Conservation (phyloP, 2,797 vertebrate species). For the Triplophysa yarkandensis region DNA sequence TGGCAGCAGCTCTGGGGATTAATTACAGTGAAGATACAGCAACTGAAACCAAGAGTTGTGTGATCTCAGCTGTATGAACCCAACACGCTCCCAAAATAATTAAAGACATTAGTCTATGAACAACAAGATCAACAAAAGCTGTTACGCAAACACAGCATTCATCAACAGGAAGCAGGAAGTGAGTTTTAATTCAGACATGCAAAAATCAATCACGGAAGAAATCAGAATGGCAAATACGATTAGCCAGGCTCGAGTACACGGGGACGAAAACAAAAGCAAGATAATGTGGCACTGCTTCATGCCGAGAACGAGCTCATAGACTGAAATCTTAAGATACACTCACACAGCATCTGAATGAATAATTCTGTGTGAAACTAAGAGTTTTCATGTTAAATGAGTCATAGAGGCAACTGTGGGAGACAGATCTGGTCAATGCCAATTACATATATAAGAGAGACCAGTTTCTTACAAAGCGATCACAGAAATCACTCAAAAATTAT, state of each 20-base stretch:
- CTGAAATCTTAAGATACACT: constrained; percentile 34
- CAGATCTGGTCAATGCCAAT: constrained; percentile 38
- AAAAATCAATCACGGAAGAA: constrained; percentile 70
- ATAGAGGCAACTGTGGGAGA: constrained; percentile 37
- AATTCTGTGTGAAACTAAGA: constrained; percentile 36
- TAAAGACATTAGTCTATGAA: constrained; percentile 65
- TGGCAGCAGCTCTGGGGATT: constrained; percentile 39
- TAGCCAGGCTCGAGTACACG: constrained; percentile 65
- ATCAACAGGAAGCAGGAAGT: constrained; percentile 55
- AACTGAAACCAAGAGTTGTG: constrained; percentile 1
- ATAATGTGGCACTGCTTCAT: constrained; percentile 54
- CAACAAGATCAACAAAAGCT: constrained; percentile 55
- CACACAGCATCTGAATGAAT: constrained; percentile 37
- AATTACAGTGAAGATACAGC: constrained; percentile 43
- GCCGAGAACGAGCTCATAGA: constrained; percentile 21
- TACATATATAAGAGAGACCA: constrained; percentile 39
- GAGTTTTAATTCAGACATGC: constrained; percentile 59
- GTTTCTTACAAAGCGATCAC: constrained; percentile 11
- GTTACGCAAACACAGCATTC: constrained; percentile 50
- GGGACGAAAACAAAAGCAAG: constrained; percentile 64
- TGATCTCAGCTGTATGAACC: constrained; percentile 25
- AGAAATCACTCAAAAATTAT: too few relatives aligned
- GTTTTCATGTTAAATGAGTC: constrained; percentile 47
- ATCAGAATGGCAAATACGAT: constrained; percentile 72
- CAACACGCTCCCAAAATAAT: constrained; percentile 48